Evolutionary conservation across 2,113 vertebrate genomes (phyloP).

Genomic region (Condylura cristata): DNA sequence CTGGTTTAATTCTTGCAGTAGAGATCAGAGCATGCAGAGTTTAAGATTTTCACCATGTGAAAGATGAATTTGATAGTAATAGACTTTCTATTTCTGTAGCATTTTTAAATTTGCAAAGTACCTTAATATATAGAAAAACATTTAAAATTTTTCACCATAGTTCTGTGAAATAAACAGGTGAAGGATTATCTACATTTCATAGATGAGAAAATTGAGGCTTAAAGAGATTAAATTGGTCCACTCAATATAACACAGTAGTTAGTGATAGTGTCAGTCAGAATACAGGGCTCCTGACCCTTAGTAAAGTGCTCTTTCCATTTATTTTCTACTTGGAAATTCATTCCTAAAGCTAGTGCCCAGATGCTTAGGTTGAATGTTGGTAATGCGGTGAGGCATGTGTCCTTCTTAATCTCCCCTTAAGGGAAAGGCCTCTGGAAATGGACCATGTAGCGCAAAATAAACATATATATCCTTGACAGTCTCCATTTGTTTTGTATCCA

Average conservation of each 20-base stretch:
- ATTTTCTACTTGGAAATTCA: slow-evolving; percentile 42
- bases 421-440: slow-evolving; percentile 62
- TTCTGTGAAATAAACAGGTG: slow-evolving; percentile 28
- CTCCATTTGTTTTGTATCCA: slow-evolving; percentile 49
- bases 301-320: slow-evolving; percentile 34
- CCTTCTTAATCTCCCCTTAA: slow-evolving; percentile 63
- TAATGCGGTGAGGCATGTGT: slow-evolving; percentile 50
- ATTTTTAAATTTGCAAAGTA: slow-evolving; percentile 30
- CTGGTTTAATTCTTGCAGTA: not conserved
- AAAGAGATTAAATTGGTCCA: slow-evolving; percentile 51
- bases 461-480: slow-evolving; percentile 55
- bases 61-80: slow-evolving; percentile 2
- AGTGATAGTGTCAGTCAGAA: slow-evolving; percentile 20
- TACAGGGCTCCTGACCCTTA: not conserved
- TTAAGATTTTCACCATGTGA: slow-evolving; percentile 24
- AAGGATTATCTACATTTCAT: slow-evolving; percentile 48
- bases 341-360: slow-evolving; percentile 13
- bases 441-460: slow-evolving; percentile 49
- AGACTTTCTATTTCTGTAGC: slow-evolving; percentile 10
- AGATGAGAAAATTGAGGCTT: slow-evolving; percentile 52
- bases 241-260: slow-evolving; percentile 22
- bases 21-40: not conserved
- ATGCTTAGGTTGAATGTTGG: slow-evolving; percentile 47
- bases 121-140: slow-evolving; percentile 8
- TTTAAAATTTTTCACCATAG: slow-evolving; percentile 40